Evolutionary conservation across 2,797 vertebrate species (phyloP).

Genomic region (Lophotriccus pileatus): DNA sequence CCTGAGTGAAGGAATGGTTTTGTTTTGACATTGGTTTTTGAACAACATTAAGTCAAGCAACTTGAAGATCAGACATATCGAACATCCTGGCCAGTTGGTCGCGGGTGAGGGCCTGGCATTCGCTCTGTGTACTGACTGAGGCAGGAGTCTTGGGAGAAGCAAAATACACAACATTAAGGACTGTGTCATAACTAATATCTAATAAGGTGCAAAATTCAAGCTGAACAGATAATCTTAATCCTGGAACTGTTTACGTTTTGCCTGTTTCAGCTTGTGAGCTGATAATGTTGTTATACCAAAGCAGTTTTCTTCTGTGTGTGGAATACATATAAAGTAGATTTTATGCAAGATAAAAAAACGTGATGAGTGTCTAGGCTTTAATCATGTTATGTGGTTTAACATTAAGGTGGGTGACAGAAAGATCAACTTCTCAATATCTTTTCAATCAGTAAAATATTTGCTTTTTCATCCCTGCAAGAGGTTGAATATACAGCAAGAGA

Average conservation of each 20-base stretch:
- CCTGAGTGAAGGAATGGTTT: background rate
- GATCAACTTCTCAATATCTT: background rate
- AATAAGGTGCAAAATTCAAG: background rate
- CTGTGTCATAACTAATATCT: background rate
- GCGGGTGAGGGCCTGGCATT: background rate
- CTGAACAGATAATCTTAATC: background rate
- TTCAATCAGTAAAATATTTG: constrained; percentile 38
- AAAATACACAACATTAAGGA: background rate
- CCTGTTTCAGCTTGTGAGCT: background rate
- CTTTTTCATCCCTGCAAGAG: background rate
- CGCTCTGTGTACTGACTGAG: background rate
- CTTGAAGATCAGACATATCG: background rate
- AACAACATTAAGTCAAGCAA: background rate
- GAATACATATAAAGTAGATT: background rate
- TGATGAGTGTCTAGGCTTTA: background rate
- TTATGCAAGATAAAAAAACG: background rate
- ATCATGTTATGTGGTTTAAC: background rate
- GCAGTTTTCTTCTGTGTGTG: background rate
- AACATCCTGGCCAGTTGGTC: background rate
- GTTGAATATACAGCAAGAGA: background rate
- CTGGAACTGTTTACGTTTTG: background rate
- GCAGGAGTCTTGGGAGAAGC: background rate
- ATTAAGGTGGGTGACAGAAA: background rate
- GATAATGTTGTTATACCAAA: background rate
- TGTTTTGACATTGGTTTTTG: background rate